Base-by-base conservation (phyloP, 1,140 invertebrate species). In the Kradibia gibbosae region DNA sequence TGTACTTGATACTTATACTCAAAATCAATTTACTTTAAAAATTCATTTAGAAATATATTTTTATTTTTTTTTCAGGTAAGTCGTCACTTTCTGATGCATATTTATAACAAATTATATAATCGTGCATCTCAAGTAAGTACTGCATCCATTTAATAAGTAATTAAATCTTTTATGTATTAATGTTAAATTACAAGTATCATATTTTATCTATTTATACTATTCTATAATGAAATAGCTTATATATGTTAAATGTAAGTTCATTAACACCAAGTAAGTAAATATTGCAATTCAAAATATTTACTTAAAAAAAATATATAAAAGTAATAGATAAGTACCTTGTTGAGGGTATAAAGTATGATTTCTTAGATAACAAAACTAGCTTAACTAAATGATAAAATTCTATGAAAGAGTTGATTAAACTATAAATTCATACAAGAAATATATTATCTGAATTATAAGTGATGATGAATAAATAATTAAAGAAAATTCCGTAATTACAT, bases 361-460 rank as follows among this genome's bases (percentile, higher is more conserved):
- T 72, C 42, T 17, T 7, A 50, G 17, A 48, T 89, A 89, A 88
- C 88, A 86, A 65, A 75, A 78, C 72, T 75, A 75, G 76, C 83
- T 81, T 86, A 88, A 88, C 88, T 83, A 82, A 78, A 83, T 88
- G 86, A 88, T 87, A 88, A 85, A 85, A 87, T 87, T 85, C 71
- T 76, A 65, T 84, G 85, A 88, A 88, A 88, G 88, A 84, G 82
- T 79, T 73, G 78, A 55, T 74, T 82, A 72, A 80, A 71, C 86
- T 88, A 87, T 88, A 87, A 89, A 87, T 89, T 89, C 88, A 83
- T 85, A 84, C 78, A 72, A 75, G 79, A 88, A 88, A 88, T 85
- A 84, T 83, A 83, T 78, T 84, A 84, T 87, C 82, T 85, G 87
- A 86, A 88, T 88, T 88, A 88, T 88, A 89, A 89, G 88, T 85